Conservation (phyloP, 2,888 invertebrate genomes). For the Drosophila cyrtoloma region DNA sequence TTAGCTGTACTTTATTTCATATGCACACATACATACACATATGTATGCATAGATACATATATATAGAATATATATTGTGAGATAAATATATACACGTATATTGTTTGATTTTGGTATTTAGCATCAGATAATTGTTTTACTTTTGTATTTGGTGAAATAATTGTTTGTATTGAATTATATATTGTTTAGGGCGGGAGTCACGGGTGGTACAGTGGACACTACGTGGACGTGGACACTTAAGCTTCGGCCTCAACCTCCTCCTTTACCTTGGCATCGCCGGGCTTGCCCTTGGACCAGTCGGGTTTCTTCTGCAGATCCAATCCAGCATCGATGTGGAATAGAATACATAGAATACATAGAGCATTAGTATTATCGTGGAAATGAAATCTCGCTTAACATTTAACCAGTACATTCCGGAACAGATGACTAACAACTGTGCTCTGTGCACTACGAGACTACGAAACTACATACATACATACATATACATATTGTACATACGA, state of each 20-base stretch:
- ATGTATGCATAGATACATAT: constrained; percentile 23
- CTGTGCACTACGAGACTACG: constrained; percentile 56
- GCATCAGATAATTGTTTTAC: constrained; percentile 66
- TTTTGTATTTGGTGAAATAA: constrained; percentile 46
- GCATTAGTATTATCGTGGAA: constrained; percentile 34
- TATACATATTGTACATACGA: constrained; percentile 22
- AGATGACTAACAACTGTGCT: constrained; percentile 46
- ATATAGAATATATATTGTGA: constrained; percentile 50
- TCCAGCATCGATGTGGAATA: constrained; percentile 7
- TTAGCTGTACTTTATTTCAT: constrained; percentile 56
- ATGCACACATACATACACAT: constrained; percentile 17
- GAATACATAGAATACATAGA: background rate
- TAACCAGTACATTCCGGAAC: constrained; percentile 53
- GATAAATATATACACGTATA: constrained; percentile 74
- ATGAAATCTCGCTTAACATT: constrained; percentile 26
- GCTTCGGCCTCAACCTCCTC: constrained; percentile 94
- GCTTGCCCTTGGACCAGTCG: constrained; percentile 96
- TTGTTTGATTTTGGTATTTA: constrained; percentile 58
- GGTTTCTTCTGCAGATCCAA: constrained; percentile 92
- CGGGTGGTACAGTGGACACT: constrained; percentile 85
- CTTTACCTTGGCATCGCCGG: constrained; percentile 94
- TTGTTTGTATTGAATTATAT: constrained; percentile 47
- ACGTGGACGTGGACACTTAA: constrained; percentile 87
- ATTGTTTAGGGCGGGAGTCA: constrained; percentile 84
- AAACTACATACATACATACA: constrained; percentile 37